Evolutionary conservation across 2,888 invertebrate genomes (phyloP).

Genomic region (Leptarthrus brevirostris): DNA sequence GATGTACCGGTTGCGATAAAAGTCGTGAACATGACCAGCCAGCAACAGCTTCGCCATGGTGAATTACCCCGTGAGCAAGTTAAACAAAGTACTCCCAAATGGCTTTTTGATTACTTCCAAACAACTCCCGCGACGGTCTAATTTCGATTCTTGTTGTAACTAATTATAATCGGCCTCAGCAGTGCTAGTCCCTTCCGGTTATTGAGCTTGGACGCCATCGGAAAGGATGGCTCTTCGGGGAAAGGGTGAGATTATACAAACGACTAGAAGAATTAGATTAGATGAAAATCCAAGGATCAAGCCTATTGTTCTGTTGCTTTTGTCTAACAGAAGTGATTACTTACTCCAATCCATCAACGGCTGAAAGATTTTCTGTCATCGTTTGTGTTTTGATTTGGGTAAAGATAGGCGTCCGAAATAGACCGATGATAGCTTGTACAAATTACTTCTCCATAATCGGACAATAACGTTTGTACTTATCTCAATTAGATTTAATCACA

Average conservation of each 20-base stretch:
- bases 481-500: not conserved
- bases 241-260: not conserved
- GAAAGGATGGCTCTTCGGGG: not conserved
- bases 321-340: conserved; percentile 34
- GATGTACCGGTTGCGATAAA: not conserved
- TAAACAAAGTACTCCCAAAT: conserved; percentile 38
- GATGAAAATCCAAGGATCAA: not conserved
- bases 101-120: conserved; percentile 49
- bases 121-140: conserved; percentile 27
- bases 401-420: conserved; percentile 7
- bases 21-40: not conserved
- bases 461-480: not conserved
- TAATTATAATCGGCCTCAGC: conserved; percentile 6
- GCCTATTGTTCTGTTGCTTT: not conserved
- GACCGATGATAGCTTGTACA: conserved; percentile 11
- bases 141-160: conserved; percentile 37
- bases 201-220: not conserved
- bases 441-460: not conserved
- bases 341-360: not conserved
- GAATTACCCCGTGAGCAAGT: conserved; percentile 14
- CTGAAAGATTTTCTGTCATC: not conserved
- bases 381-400: not conserved
- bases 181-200: not conserved
- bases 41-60: not conserved
- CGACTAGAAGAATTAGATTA: not conserved